Evolutionary conservation across 2,888 invertebrate species (phyloP).

Genomic region (Limnephilus marmoratus): DNA sequence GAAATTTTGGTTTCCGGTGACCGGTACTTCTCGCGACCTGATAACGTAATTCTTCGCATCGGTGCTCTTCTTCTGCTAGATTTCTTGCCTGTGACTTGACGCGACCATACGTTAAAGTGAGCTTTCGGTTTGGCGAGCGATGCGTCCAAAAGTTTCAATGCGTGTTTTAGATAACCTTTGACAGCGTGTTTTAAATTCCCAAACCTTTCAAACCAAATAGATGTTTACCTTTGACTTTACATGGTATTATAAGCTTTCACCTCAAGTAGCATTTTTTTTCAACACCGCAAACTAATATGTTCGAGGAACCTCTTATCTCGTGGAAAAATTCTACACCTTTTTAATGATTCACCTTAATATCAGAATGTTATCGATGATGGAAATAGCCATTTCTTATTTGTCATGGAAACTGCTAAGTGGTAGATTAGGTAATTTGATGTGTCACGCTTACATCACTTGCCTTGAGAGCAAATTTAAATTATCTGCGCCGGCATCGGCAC

Average conservation of each 20-base stretch:
- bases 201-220: too few species aligned
- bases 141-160: too few species aligned
- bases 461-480: slow-evolving; percentile 12
- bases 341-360: neutral
- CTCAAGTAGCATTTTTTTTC: too few species aligned
- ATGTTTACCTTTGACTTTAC: neutral
- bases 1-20: too few species aligned
- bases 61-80: too few species aligned
- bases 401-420: neutral
- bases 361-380: neutral
- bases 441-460: slow-evolving; percentile 28
- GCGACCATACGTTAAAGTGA: too few species aligned
- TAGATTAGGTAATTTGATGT: neutral
- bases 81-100: too few species aligned
- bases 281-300: neutral
- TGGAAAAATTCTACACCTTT: neutral
- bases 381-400: neutral
- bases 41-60: too few species aligned
- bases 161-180: too few species aligned
- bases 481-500: neutral
- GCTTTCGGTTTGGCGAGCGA: too few species aligned
- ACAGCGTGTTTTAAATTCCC: too few species aligned
- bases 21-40: too few species aligned
- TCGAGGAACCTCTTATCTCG: neutral
- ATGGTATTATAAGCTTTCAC: neutral